Evolutionary conservation across 2,113 vertebrate genomes (phyloP), one percentile per base, ranked within the genome.

Genomic region (Colistium nudipinnis): DNA sequence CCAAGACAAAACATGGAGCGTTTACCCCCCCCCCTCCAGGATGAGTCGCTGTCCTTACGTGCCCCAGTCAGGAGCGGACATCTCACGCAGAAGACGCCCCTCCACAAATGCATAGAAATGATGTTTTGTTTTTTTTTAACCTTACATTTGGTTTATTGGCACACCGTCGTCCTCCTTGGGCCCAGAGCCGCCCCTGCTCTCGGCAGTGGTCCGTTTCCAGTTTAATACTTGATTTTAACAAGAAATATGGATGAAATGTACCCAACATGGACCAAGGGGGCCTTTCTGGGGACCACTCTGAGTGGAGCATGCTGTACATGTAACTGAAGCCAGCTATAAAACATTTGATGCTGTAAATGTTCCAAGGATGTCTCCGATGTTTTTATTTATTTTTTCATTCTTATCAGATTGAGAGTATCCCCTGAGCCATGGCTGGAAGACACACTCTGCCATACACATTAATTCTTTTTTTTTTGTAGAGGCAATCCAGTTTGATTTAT

Each of bases 111-210:
- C n/a, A n/a, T n/a, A n/a, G n/a, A n/a, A n/a, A n/a, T n/a, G n/a
- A n/a, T n/a, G n/a, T n/a, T n/a, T n/a, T n/a, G n/a, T n/a, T n/a
- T n/a, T n/a, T n/a, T n/a, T 56, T 2, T 19, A 13, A 27, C 35
- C 66, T 38, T 53, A 7, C 10, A n/a, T 48, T 51, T 62, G 45
- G 51, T 65, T 39, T 70, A 38, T 70, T 63, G 51, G 52, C n/a
- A 25, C 60, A 38, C 19, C 28, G n/a, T 47, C n/a, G 4, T 64
- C 53, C 51, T 17, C 57, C 20, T 44, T 59, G 45, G n/a, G 36
- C 36, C 54, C 53, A 28, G 36, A 36, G 47, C 28, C 44, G 28
- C 33, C 16, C 19, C 22, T 22, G 45, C 53, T 45, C 12, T 41
- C 13, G 1, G n/a, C n/a, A 35, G 3, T 31, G 9, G 31, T 62